Evolutionary conservation across 2,797 vertebrate genomes (phyloP), one percentile per base, ranked within the genome.

Genomic region (Sternotherus odoratus): DNA sequence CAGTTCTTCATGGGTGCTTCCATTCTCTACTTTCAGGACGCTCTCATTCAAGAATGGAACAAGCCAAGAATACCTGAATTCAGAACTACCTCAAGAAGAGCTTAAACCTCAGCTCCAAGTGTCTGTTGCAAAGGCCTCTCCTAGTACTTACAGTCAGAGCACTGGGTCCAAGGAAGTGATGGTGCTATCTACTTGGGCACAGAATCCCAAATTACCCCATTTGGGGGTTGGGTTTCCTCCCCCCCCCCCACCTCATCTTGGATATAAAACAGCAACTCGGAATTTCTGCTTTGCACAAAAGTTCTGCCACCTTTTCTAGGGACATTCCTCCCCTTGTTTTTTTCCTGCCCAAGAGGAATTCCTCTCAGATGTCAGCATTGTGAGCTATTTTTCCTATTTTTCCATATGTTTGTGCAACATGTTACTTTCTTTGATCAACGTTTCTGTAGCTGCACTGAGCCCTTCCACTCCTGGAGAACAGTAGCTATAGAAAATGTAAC

Each of bases 331-430:
- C 36, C 17, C 56, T 39, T 23, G 1, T 81, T 33, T 13, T 13
- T 72, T 13, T 77, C 5, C 28, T 77, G 83, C 81, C 46, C n/a
- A 26, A 66, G 78, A 93, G 19, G 69, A 33, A 74, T 87, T 94
- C 39, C 33, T 63, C 46, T 78, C 75, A 39, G 43, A 5, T 23
- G 15, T 43, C 57, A 50, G 39, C 0, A 0, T 39, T 46, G 49
- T 0, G 0, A 84, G 24, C 21, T 88, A 72, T 16, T 2, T 8
- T 77, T 84, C 72, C 75, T 50, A 5, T 30, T 83, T 36, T 2
- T 78, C 50, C 39, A 30, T 77, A n/a, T 80, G 28, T 86, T 8
- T 78, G 48, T 46, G n/a, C 6, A 92, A 63, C 72, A 86, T 89
- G 26, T n/a, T 80, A 12, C 33, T 17, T 43, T 48, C 0, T 1